Evolutionary conservation across 1,140 invertebrate species (phyloP).

Genomic region (Aphaenogaster ashmeadi): DNA sequence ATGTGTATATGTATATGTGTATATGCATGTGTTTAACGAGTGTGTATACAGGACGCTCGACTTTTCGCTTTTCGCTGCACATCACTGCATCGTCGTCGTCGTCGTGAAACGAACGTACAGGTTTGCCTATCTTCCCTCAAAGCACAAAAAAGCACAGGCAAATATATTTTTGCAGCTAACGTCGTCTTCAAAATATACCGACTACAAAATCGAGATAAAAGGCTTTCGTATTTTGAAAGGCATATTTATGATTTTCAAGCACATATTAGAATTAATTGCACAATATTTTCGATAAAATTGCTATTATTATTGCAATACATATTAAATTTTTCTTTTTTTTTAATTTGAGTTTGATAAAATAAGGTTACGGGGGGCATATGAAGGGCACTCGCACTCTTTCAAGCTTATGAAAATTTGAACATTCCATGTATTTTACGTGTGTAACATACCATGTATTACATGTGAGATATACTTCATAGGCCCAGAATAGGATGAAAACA

Average conservation of each 20-base stretch:
- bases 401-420: constrained; percentile 33
- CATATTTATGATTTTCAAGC: neutral
- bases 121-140: constrained; percentile 43
- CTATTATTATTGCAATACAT: neutral
- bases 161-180: constrained; percentile 35
- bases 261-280: neutral
- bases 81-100: constrained; percentile 8
- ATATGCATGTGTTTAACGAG: constrained; percentile 33
- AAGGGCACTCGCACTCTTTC: neutral
- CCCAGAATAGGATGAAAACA: constrained; percentile 20
- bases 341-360: neutral
- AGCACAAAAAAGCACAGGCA: constrained; percentile 4
- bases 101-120: constrained; percentile 25
- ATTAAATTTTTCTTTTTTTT: neutral
- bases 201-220: neutral
- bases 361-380: neutral
- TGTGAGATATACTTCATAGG: neutral
- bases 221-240: neutral
- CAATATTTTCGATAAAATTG: neutral
- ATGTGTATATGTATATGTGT: constrained; percentile 17
- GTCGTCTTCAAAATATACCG: constrained; percentile 11
- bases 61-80: constrained; percentile 47
- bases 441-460: constrained; percentile 7
- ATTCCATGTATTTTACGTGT: constrained; percentile 21
- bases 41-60: constrained; percentile 18